Evolutionary conservation across 2,888 invertebrate genomes (phyloP).

Genomic region (Stramonita haemastoma): DNA sequence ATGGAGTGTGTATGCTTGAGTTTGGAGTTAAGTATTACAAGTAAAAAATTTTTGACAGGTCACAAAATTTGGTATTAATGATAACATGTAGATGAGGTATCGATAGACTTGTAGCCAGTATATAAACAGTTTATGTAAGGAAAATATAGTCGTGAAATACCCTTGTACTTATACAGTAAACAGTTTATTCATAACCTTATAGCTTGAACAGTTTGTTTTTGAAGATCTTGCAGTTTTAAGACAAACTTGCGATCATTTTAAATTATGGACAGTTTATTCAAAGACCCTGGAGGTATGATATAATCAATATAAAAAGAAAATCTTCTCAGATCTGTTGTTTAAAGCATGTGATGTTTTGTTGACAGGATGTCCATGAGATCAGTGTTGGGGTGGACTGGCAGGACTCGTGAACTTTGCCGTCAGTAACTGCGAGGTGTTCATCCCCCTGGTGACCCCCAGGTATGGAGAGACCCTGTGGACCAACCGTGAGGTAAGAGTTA

Average conservation of each 20-base stretch:
- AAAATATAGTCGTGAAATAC: too few species aligned
- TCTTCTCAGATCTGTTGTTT: too few species aligned
- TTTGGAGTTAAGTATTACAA: not conserved
- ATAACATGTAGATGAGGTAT: not conserved
- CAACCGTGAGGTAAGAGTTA: slow-evolving; percentile 74
- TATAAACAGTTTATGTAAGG: too few species aligned
- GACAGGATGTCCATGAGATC: slow-evolving; percentile 78
- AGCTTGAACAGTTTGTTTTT: not conserved
- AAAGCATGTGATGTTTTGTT: not conserved
- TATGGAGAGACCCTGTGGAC: slow-evolving; percentile 78
- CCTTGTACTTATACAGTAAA: not conserved
- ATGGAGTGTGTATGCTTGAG: not conserved
- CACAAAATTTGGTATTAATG: not conserved
- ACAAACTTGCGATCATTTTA: too few species aligned
- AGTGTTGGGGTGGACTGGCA: slow-evolving; percentile 77
- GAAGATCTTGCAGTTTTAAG: too few species aligned
- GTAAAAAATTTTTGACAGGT: not conserved
- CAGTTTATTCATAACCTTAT: not conserved
- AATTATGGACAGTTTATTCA: too few species aligned
- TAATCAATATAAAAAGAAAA: too few species aligned
- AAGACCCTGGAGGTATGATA: too few species aligned
- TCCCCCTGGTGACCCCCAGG: slow-evolving; percentile 76
- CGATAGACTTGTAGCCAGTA: too few species aligned
- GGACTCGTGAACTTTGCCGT: slow-evolving; percentile 77
- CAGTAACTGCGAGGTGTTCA: slow-evolving; percentile 76